Conservation (phyloP, 2,113 vertebrate genomes). For the Clupea harengus region DNA sequence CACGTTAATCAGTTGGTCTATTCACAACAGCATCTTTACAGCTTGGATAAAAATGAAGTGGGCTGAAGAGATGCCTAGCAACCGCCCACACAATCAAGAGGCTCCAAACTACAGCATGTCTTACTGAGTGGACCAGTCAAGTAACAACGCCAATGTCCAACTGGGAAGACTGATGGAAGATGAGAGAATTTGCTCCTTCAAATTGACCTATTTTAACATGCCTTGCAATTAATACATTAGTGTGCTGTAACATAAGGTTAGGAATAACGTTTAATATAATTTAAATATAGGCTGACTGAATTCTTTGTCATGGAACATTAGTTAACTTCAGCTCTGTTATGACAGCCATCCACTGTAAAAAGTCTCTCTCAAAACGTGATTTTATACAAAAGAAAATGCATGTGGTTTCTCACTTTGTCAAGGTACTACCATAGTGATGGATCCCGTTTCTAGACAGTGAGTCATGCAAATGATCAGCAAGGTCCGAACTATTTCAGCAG, state of each 20-base stretch:
- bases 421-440: no score
- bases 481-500: no score
- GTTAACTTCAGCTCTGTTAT: background rate
- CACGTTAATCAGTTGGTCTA: background rate
- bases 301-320: background rate
- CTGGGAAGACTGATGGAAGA: background rate
- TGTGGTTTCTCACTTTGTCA: no score
- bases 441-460: no score
- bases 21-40: background rate
- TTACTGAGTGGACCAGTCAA: background rate
- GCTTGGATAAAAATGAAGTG: conserved; percentile 24
- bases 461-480: no score
- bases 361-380: background rate
- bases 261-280: background rate
- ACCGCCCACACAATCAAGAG: conserved; percentile 40
- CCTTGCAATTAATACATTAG: background rate
- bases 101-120: conserved; percentile 13
- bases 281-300: no score
- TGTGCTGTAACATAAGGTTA: background rate
- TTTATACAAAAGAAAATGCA: background rate
- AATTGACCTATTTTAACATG: background rate
- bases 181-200: background rate
- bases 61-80: conserved; percentile 35
- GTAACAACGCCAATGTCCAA: background rate
- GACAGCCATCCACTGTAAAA: no score